phyloP scores from a whole-genome alignment of 2,888 invertebrate genomes.

The Hypselothyrea guttata region DNA sequence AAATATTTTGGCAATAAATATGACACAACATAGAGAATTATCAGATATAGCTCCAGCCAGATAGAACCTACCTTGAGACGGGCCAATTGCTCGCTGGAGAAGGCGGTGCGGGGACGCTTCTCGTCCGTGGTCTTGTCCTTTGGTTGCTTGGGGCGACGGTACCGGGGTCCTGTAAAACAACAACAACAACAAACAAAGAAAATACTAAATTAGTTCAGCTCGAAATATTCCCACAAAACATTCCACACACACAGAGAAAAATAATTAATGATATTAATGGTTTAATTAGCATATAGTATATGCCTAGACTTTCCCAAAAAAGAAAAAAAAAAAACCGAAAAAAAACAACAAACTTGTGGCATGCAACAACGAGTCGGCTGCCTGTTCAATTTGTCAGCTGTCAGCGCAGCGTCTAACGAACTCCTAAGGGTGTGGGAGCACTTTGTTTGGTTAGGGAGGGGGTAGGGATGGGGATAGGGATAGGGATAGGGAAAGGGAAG shows the following conservation, averaged over 20 bases:
- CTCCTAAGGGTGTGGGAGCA: constrained; percentile 1
- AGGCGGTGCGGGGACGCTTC: constrained; percentile 97
- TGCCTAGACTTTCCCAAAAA: constrained; percentile 9
- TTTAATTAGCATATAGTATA: constrained; percentile 71
- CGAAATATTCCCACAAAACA: constrained; percentile 3
- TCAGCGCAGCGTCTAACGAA: constrained; percentile 62
- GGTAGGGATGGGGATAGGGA: too few species aligned
- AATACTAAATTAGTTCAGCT: constrained; percentile 26
- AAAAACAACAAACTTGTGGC: constrained; percentile 40
- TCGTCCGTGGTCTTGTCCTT: constrained; percentile 86
- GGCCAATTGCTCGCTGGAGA: constrained; percentile 95
- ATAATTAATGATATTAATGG: constrained; percentile 68
- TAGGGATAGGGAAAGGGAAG: neutral
- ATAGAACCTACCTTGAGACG: constrained; percentile 87
- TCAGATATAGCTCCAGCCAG: neutral
- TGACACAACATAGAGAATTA: constrained; percentile 41
- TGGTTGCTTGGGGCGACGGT: constrained; percentile 82
- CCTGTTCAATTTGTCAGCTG: constrained; percentile 75
- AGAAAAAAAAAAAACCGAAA: too few species aligned
- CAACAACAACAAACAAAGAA: neutral
- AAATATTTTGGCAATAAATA: constrained; percentile 74
- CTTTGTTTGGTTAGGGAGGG: too few species aligned
- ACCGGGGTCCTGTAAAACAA: constrained; percentile 80
- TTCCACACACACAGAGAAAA: neutral
- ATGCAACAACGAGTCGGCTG: constrained; percentile 21